Percentiles rank a stretch among this genome's conserved stretches.
Conservation (phyloP, 2,113 vertebrate species). For the Gila orcuttii region DNA sequence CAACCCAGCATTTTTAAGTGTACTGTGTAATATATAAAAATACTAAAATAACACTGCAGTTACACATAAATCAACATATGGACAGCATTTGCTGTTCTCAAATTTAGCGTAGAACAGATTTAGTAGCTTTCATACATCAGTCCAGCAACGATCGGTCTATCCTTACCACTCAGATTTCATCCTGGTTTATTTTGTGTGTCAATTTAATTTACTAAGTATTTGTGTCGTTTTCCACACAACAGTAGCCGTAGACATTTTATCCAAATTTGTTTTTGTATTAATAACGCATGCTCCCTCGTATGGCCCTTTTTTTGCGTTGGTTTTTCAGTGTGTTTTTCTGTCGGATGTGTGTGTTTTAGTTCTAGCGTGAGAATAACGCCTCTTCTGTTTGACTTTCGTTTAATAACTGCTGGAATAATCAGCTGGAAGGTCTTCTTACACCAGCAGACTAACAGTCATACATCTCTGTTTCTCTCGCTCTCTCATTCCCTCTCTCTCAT, state of each 20-base stretch:
- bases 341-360: slow-evolving; percentile 3
- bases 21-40: no score
- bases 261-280: slow-evolving; percentile 43
- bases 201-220: slow-evolving; percentile 23
- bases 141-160: slow-evolving; percentile 74
- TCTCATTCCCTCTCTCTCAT: slow-evolving; percentile 10
- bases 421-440: slow-evolving; percentile 5
- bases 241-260: slow-evolving; percentile 16
- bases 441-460: slow-evolving; percentile 18
- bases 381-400: slow-evolving; percentile 1
- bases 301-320: background rate
- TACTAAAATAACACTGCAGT: no score
- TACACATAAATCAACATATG: no score
- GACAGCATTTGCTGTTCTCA: background rate
- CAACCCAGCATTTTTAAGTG: no score
- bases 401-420: background rate
- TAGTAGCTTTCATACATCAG: slow-evolving; percentile 7
- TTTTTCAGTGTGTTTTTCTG: slow-evolving; percentile 21
- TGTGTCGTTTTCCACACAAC: slow-evolving; percentile 34
- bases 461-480: slow-evolving; percentile 1
- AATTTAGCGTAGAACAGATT: background rate
- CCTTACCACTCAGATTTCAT: slow-evolving; percentile 62
- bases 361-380: background rate
- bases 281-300: slow-evolving; percentile 62
- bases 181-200: slow-evolving; percentile 41